Base-by-base conservation (phyloP, 2,797 vertebrate genomes). In the Myotis findleyi region DNA sequence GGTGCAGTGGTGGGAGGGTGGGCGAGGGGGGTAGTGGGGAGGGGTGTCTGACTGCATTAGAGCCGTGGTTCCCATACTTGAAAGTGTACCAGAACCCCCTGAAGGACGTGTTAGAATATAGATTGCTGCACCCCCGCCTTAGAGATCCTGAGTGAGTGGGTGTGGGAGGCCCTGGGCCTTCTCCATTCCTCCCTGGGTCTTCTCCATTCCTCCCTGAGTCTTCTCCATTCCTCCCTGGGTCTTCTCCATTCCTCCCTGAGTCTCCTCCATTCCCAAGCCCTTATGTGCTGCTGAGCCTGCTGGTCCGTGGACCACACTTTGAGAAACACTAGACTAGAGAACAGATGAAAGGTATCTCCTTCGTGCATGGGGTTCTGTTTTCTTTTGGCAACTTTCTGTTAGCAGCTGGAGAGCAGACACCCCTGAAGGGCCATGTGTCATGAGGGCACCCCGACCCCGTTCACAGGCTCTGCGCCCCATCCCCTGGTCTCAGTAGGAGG, bases 391-490 rank as follows among this genome's bases (percentile, higher is more conserved):
- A 44, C 25, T 64, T 71, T 73, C 72, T 88, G 27, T n/a, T 49
- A 41, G n/a, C 18, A 18, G n/a, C 2, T 14, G 12, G 30, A 71
- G 75, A 38, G 4, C 25, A 53, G 92, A 27, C 12, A 5, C 27
- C 55, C 72, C 41, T 23, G 7, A 27, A 33, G 41, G 47, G 10
- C 41, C 17, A 4, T 4, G 21, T 14, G 12, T 82, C 38, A 3
- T 6, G 10, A 38, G 53, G 72, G 73, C 17, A 17, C 23, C 36
- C 27, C 4, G 11, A n/a, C 7, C 3, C 3, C 0, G 0, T n/a
- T 21, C 73, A 0, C 0, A 2, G 20, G 47, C 8, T 14, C 89
- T 86, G 79, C 0, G 3, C 41, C n/a, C 71, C 20, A 23, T 13
- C 38, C 18, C 0, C 36, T 33, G 11, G 7, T 76, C 91, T 87